Evolutionary conservation across 2,888 invertebrate genomes (phyloP), one percentile per base, ranked within the genome.

Genomic region (Sthenelais limicola): DNA sequence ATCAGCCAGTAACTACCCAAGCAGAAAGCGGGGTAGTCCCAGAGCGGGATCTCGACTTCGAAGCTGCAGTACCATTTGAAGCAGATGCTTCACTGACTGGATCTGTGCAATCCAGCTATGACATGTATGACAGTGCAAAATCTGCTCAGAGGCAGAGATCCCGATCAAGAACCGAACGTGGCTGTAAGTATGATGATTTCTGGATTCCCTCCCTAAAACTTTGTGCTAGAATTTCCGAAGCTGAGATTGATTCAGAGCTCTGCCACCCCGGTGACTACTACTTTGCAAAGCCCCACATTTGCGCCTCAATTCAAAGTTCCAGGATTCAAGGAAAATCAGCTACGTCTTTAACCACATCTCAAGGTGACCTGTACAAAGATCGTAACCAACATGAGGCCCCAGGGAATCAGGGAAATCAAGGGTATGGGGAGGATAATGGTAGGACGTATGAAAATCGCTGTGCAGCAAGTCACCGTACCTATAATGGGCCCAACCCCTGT

Each of bases 401-500:
- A 51, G 51, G 7, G 9, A 21, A 26, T 15, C 9, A 51, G n/a
- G 51, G 24, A 21, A 51, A 21, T 21, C 7, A 51, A n/a, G 21
- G 5, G 9, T 51, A 26, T 51, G 51, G 24, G 2, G n/a, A 48
- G n/a, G 48, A 48, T 48, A 2, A n/a, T 7, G n/a, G 24, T 9
- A 5, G 3, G 48, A 48, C 48, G n/a, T n/a, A 48, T 9, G 48
- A 2, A 21, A 5, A 3, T 12, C 5, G 28, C 3, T 5, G 5
- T 15, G 3, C 15, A 52, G 26, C 15, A 24, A 1, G 7, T 12
- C 18, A 38, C 4, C 4, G 15, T 26, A 3, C 4, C 3, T 56
- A 47, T n/a, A 32, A 21, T 9, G 52, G 66, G 9, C 51, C 38
- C 12, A 76, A 76, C 68, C 76, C 76, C 3, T 76, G 76, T 26